phyloP scores from a whole-genome alignment of 2,113 vertebrate genomes.

The Phrynocephalus versicolor region DNA sequence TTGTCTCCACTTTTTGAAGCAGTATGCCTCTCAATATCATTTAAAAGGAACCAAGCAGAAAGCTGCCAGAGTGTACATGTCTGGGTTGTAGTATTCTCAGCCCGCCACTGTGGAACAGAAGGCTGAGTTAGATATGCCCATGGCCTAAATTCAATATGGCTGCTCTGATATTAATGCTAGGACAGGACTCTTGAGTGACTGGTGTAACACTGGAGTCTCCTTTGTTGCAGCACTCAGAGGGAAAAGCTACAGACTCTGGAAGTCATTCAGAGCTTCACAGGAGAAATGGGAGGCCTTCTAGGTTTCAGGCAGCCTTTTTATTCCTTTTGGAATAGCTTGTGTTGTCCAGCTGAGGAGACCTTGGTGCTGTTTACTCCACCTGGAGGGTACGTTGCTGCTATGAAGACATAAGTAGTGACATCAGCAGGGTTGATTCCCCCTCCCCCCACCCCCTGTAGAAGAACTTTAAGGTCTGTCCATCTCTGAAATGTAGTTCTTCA shows the following conservation, averaged over 20 bases:
- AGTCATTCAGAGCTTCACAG: neutral
- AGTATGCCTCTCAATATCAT: no score
- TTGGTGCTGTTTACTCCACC: neutral
- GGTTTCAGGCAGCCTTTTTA: neutral
- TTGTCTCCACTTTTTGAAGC: no score
- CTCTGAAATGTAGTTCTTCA: neutral
- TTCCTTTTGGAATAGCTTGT: neutral
- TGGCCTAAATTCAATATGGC: neutral
- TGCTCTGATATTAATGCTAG: neutral
- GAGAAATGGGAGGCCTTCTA: neutral
- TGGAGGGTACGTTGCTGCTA: neutral
- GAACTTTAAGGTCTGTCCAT: neutral
- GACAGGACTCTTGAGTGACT: neutral
- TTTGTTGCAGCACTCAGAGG: neutral
- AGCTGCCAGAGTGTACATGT: no score
- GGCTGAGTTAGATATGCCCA: neutral
- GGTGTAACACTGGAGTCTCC: neutral
- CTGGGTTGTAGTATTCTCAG: no score
- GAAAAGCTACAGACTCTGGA: neutral
- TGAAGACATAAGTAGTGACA: neutral
- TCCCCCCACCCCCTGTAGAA: neutral
- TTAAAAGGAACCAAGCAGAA: no score
- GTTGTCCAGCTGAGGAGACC: neutral
- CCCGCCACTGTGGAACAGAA: no score
- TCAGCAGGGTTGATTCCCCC: no score